Percentiles rank a stretch among this genome's conserved stretches.
These are phyloP conservation scores for Oreotrochilus melanogaster DNA, from an alignment of 2,113 vertebrate genomes.

Conservation along the genomic window DNA sequence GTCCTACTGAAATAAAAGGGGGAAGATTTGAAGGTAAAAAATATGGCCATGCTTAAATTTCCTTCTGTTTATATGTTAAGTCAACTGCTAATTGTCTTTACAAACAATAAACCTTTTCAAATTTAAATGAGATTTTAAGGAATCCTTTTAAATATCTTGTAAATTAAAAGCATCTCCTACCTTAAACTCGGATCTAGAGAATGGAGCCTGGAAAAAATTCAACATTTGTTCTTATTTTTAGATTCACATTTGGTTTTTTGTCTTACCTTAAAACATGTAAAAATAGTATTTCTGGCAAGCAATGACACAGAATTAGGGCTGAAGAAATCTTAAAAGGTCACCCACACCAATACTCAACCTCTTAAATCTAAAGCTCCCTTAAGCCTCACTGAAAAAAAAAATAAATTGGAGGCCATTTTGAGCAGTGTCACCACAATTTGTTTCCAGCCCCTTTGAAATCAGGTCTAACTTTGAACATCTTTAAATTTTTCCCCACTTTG, in stretches of 20 bases:
- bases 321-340: not conserved
- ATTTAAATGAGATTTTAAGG: not conserved
- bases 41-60: not conserved
- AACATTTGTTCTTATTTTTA: not conserved
- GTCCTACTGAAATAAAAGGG: not conserved
- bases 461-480: not conserved
- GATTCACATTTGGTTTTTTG: constrained; percentile 50
- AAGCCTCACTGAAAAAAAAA: not conserved
- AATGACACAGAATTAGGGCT: not conserved
- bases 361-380: not conserved
- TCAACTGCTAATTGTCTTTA: not conserved
- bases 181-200: not conserved
- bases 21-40: not conserved
- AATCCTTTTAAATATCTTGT: not conserved
- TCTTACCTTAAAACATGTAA: constrained; percentile 34
- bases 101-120: not conserved
- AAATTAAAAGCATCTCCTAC: not conserved
- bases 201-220: not conserved
- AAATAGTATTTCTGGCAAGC: not conserved
- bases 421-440: not conserved
- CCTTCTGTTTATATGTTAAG: not conserved
- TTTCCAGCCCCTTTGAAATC: not conserved
- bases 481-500: not conserved
- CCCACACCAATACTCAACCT: not conserved
- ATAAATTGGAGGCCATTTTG: not conserved